phyloP scores from a whole-genome alignment of 2,113 vertebrate species.

The Vimba vimba region DNA sequence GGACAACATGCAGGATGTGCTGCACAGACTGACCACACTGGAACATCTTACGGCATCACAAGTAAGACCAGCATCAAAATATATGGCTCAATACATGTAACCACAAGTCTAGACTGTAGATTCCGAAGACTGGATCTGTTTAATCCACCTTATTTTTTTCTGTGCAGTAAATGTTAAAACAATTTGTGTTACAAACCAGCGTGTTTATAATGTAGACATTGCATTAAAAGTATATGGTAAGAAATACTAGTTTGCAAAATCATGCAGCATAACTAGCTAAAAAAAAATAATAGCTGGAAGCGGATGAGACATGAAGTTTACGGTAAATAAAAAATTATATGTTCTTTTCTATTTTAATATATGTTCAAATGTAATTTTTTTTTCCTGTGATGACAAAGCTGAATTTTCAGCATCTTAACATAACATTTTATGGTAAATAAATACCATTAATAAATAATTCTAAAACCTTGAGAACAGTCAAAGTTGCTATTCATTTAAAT shows the following conservation, averaged over 20 bases:
- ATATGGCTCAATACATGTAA: not conserved
- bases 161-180: too few species aligned
- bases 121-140: too few species aligned
- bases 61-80: constrained; percentile 67
- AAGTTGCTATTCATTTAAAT: not conserved
- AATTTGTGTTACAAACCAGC: too few species aligned
- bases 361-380: not conserved
- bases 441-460: not conserved
- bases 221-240: too few species aligned
- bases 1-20: constrained; percentile 87
- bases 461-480: not conserved
- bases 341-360: not conserved
- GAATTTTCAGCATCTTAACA: not conserved
- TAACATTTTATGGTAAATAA: not conserved
- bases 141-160: too few species aligned
- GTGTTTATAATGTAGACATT: too few species aligned
- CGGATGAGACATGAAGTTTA: too few species aligned
- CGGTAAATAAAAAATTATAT: too few species aligned
- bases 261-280: too few species aligned
- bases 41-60: constrained; percentile 80
- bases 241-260: too few species aligned
- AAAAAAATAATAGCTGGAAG: too few species aligned
- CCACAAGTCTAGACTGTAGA: not conserved
- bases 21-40: constrained; percentile 85
- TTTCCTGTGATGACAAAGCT: not conserved